Evolutionary conservation across 2,797 vertebrate genomes (phyloP), one percentile per base, ranked within the genome.

Genomic region (Xerus rutilus): DNA sequence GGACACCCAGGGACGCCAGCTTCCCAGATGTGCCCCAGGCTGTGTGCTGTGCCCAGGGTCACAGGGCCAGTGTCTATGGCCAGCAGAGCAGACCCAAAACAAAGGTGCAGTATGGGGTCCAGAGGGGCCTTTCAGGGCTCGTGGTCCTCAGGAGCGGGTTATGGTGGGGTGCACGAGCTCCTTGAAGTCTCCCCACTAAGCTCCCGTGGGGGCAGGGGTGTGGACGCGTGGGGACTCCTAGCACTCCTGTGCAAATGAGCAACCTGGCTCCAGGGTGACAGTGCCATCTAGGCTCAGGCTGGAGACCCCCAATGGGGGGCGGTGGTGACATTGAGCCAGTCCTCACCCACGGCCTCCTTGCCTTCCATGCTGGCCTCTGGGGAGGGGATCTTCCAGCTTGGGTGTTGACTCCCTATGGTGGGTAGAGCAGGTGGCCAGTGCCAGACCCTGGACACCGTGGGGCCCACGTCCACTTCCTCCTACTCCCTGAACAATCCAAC

Each of bases 391-490:
- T 72, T 11, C n/a, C 30, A 79, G 18, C 47, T 7, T 10, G 73
- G 54, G 7, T 32, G n/a, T 72, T 32, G 18, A 0, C 85, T 13
- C 23, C 5, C n/a, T 49, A 11, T 15, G 18, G 21, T 12, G 32
- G 32, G 39, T 47, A n/a, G 39, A 11, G 5, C 4, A 3, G 1
- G 17, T 13, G 23, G 43, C 1, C n/a, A 23, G 10, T 8, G 0
- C 57, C 57, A 59, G 57, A 3, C 70, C 39, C 17, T 17, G 49
- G 18, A 4, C 49, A 43, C 49, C 39, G 7, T 54, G 62, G 65
- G 47, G 73, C 62, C 47, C 7, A 23, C 17, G 4, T 39, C 32
- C n/a, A 18, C 47, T 92, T 39, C 4, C 25, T 57, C 54, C 20
- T 21, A 15, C 3, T 5, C n/a, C 39, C 72, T 18, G 21, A 49